phyloP scores from a whole-genome alignment of 1,140 invertebrate genomes.

The Choristoneura fumiferana region DNA sequence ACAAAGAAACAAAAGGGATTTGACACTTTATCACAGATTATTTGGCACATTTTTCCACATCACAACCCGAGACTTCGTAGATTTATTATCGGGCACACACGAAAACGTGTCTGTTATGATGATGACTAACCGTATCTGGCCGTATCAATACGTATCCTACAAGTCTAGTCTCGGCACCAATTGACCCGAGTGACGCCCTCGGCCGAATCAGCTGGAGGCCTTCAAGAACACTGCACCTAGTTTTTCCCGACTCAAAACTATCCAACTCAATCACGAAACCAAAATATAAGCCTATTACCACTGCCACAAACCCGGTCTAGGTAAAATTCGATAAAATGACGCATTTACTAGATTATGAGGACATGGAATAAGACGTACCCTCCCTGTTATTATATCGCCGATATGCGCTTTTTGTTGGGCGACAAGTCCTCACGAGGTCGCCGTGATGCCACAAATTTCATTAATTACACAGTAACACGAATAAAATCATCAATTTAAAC shows the following conservation, averaged over 20 bases:
- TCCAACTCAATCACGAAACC: constrained; percentile 20
- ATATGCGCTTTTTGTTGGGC: constrained; percentile 63
- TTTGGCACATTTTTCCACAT: constrained; percentile 46
- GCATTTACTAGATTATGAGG: constrained; percentile 73
- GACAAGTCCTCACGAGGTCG: constrained; percentile 71
- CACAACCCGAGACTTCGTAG: constrained; percentile 43
- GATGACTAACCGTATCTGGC: constrained; percentile 71
- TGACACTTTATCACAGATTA: constrained; percentile 56
- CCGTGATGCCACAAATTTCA: constrained; percentile 70
- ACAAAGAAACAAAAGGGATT: constrained; percentile 65
- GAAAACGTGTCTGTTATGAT: constrained; percentile 54
- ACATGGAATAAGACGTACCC: constrained; percentile 71
- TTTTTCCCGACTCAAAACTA: constrained; percentile 22
- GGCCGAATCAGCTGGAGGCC: constrained; percentile 64
- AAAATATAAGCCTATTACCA: constrained; percentile 30
- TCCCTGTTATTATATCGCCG: constrained; percentile 73
- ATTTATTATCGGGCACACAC: constrained; percentile 44
- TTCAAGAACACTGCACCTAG: constrained; percentile 36
- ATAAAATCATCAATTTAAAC: constrained; percentile 67
- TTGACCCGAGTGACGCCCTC: constrained; percentile 48
- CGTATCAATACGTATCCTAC: constrained; percentile 64
- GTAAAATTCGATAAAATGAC: constrained; percentile 75
- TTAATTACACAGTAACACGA: constrained; percentile 69
- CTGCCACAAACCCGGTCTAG: constrained; percentile 41
- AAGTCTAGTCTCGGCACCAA: constrained; percentile 42